A percentile compares a stretch with the other conserved stretches of the same genome.
phyloP scores from a whole-genome alignment of 2,888 invertebrate genomes.

The Sinodicranocentrus sp. region DNA sequence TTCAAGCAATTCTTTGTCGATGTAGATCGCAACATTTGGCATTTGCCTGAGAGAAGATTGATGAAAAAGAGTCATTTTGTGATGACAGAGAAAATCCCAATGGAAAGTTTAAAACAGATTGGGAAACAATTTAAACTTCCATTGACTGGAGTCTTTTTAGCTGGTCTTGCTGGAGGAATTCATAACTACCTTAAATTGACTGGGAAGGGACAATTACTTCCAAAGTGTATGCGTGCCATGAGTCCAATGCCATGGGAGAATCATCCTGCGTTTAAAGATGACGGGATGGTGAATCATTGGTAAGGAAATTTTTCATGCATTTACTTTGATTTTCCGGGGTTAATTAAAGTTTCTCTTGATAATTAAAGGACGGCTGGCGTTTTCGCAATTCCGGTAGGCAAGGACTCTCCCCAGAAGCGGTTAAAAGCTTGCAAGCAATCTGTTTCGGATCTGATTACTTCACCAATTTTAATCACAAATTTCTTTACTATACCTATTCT shows the following conservation, averaged over 20 bases:
- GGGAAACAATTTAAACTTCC: constrained; percentile 59
- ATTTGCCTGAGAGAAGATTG: constrained; percentile 63
- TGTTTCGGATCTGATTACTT: constrained; percentile 33
- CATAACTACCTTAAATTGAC: constrained; percentile 70
- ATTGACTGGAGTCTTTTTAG: constrained; percentile 70
- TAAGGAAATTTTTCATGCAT: constrained; percentile 19
- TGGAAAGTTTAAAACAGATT: constrained; percentile 68
- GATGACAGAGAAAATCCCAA: constrained; percentile 59
- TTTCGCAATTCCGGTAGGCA: constrained; percentile 54
- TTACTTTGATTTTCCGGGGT: not conserved
- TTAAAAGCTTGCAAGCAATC: constrained; percentile 43
- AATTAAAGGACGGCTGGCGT: constrained; percentile 60
- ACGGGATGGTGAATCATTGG: constrained; percentile 68
- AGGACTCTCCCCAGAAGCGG: constrained; percentile 31
- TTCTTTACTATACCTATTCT: constrained; percentile 62
- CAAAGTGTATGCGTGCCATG: constrained; percentile 65
- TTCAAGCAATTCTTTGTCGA: constrained; percentile 68
- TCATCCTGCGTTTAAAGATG: constrained; percentile 52
- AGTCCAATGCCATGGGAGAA: constrained; percentile 68
- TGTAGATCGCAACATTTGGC: constrained; percentile 73
- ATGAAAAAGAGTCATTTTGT: constrained; percentile 50
- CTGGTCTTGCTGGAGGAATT: constrained; percentile 72
- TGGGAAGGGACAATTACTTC: constrained; percentile 63
- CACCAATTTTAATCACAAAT: constrained; percentile 66
- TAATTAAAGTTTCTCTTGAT: not conserved